Evolutionary conservation across 2,888 invertebrate genomes (phyloP).

Genomic region (Mesodorylaimus sp.): DNA sequence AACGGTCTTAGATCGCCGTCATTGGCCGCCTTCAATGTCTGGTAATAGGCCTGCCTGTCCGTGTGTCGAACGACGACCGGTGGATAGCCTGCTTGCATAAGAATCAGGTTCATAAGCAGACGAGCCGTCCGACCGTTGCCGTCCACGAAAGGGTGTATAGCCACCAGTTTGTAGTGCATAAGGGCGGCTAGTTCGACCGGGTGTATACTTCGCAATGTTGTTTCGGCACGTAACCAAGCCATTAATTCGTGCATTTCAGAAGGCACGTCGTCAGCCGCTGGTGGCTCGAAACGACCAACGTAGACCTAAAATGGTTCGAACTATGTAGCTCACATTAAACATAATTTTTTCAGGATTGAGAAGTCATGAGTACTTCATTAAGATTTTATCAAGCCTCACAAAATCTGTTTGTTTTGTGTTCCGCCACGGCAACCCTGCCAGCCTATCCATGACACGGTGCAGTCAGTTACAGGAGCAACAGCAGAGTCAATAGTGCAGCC

Average conservation of each 20-base stretch:
- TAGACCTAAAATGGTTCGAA: too few relatives aligned
- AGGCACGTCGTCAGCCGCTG: conserved; percentile 47
- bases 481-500: too few relatives aligned
- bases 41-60: conserved; percentile 50
- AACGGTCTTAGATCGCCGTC: conserved; percentile 86
- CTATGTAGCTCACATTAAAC: too few relatives aligned
- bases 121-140: conserved; percentile 90
- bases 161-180: conserved; percentile 87
- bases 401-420: too few relatives aligned
- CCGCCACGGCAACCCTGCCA: too few relatives aligned
- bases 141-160: conserved; percentile 89
- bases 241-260: conserved; percentile 64
- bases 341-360: too few relatives aligned
- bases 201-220: conserved; percentile 56
- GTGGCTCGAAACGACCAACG: conserved; percentile 84
- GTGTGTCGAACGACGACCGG: conserved; percentile 83
- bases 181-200: conserved; percentile 83
- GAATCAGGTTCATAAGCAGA: conserved; percentile 78
- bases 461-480: too few relatives aligned
- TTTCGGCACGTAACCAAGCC: conserved; percentile 72
- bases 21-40: conserved; percentile 70
- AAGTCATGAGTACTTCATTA: too few relatives aligned
- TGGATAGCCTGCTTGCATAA: conserved; percentile 83
- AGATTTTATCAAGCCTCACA: too few relatives aligned
- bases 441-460: too few relatives aligned